Base-by-base conservation (phyloP, 92 coral and sea anemone species). In the Bergia sp. region DNA sequence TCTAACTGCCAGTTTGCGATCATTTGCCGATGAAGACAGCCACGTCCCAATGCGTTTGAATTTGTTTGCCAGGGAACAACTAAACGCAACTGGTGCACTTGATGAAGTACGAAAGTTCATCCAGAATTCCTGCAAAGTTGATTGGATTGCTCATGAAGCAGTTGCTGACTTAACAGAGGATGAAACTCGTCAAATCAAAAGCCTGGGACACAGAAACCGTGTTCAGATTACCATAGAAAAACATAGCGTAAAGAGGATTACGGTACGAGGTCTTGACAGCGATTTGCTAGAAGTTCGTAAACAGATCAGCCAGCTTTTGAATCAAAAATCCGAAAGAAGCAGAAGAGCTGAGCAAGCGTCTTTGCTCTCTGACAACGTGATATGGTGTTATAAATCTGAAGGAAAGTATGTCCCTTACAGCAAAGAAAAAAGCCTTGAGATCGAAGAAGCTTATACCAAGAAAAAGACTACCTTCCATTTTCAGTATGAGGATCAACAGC, bases 391-490 rank as follows among this genome's bases (percentile, higher is more conserved):
- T 44, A 38, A 44, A 10, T 87, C 61, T 45, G 89, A 41, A 0
- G 72, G 84, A 29, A 58, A 65, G 12, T 79, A 44, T 7, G 81
- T 47, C 15, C 89, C 91, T 1, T 94, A 93, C 78, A 91, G 89
- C 49, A 47, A 82, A 9, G 88, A 64, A 18, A 42, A 36, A n/a
- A 95, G 90, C 53, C 82, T 87, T 9, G 58, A 91, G 79, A 92
- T 95, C 57, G 98, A 95, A 89, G 85, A 90, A 45, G 98, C 98
- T 15, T 90, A 53, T 81, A 71, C 4, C 21, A 84, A 80, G 39
- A 88, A 89, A 5, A 49, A 90, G 42, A 61, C 80, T 3, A 86
- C 91, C 8, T 87, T 93, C 18, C 49, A 47, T 1, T 39, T 90
- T 50, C 18, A 20, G 7, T 47, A 78, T 0, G 89, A 89, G 7